Evolutionary conservation across 2,888 invertebrate genomes (phyloP).

Genomic region (Dinocampus coccinellae): DNA sequence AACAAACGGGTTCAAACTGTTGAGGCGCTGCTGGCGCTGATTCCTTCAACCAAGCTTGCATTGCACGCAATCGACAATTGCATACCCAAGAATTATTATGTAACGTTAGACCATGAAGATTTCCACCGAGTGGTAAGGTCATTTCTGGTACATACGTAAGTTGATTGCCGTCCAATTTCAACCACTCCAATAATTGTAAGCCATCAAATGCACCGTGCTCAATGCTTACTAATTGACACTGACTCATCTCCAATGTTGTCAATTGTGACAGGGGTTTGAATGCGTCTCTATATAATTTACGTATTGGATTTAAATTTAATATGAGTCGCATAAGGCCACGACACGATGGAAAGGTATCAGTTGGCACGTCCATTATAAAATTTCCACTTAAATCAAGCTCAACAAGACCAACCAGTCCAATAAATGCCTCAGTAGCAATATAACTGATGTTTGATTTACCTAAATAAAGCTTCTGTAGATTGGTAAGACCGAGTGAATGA

Average conservation of each 20-base stretch:
- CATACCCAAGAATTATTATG: slow-evolving; percentile 92
- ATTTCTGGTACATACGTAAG: slow-evolving; percentile 74
- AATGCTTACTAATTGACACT: slow-evolving; percentile 83
- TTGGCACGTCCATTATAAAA: slow-evolving; percentile 82
- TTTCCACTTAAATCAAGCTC: slow-evolving; percentile 90
- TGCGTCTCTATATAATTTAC: slow-evolving; percentile 77
- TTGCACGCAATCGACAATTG: slow-evolving; percentile 84
- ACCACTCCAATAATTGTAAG: slow-evolving; percentile 85
- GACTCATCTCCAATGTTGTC: slow-evolving; percentile 84
- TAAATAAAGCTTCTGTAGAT: slow-evolving; percentile 89
- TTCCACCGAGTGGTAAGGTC: slow-evolving; percentile 75
- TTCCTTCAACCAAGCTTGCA: slow-evolving; percentile 83
- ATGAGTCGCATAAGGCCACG: slow-evolving; percentile 86
- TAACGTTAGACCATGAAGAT: slow-evolving; percentile 83
- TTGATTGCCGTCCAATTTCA: slow-evolving; percentile 86
- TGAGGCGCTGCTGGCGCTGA: slow-evolving; percentile 79
- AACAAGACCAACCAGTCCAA: slow-evolving; percentile 87
- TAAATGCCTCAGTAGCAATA: slow-evolving; percentile 85
- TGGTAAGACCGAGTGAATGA: slow-evolving; percentile 82
- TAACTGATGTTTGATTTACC: slow-evolving; percentile 83
- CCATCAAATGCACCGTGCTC: slow-evolving; percentile 87
- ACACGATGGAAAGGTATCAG: slow-evolving; percentile 82
- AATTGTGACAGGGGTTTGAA: slow-evolving; percentile 83
- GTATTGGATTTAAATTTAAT: slow-evolving; percentile 86
- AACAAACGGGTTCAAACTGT: slow-evolving; percentile 83